Evolutionary conservation across 2,113 vertebrate species (phyloP), one percentile per base, ranked within the genome.

Genomic region (Anhinga rufa): DNA sequence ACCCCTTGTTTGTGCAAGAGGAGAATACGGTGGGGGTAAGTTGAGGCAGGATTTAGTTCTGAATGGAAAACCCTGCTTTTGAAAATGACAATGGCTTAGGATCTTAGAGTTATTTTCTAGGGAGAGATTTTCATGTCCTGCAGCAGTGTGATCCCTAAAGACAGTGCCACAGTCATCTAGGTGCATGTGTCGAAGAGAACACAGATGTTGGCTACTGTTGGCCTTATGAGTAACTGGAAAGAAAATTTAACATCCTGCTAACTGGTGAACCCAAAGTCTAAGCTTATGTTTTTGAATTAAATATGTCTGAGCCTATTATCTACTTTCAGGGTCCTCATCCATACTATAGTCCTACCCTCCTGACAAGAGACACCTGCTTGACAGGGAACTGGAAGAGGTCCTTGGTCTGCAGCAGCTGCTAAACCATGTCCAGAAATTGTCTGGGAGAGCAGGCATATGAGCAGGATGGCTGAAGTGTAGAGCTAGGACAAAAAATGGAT

Each of bases 11-110:
- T 9, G 25, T 49, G 8, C 5, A 70, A 58, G 31, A 64, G 5
- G 7, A 57, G 10, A 46, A 46, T 2, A 4, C 29, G 6, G 1
- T 6, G 2, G 1, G 5, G 3, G 10, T 55, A 81, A 77, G 9
- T 34, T 14, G 76, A 64, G 13, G 9, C 14, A 86, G 36, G 4
- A 2, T 40, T 72, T 76, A 58, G 15, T n/a, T 46, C 32, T 68
- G n/a, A 78, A 46, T 26, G 14, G 17, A 74, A 86, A 60, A 11
- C 24, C 22, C 11, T 62, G 8, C 4, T 80, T 86, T 69, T 46
- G 26, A 12, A 76, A 89, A 69, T 61, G 7, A 17, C 6, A 55
- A 4, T 6, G 10, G 17, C 17, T 49, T 5, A 42, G 32, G 13
- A 49, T 91, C 28, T 82, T 82, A 14, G 9, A 68, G 26, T 55